Conservation (phyloP, 1,140 invertebrate genomes). For the Neelides sp. region DNA sequence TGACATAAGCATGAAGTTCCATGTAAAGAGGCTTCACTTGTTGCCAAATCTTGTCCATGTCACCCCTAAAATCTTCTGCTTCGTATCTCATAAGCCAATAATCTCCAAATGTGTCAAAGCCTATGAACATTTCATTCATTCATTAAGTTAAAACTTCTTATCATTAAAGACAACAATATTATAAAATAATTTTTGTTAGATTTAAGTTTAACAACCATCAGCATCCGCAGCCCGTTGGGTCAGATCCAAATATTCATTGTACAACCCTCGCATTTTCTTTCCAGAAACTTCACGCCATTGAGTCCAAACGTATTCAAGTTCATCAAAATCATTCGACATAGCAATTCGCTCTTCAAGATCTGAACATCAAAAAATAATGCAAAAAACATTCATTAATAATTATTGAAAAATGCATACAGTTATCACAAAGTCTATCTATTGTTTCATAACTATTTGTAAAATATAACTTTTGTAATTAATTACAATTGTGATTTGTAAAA, state of each 20-base stretch:
- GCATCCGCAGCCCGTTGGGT: slow-evolving; percentile 48
- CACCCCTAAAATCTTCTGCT: slow-evolving; percentile 52
- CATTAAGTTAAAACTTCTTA: too few relatives aligned
- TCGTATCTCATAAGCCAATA: slow-evolving; percentile 70
- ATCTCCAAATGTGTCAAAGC: slow-evolving; percentile 14
- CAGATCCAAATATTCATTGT: slow-evolving; percentile 51
- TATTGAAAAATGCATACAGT: too few relatives aligned
- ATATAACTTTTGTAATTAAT: too few relatives aligned
- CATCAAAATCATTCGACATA: slow-evolving; percentile 38
- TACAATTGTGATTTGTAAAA: too few relatives aligned
- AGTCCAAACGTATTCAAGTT: slow-evolving; percentile 48
- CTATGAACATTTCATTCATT: too few relatives aligned
- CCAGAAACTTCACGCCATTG: slow-evolving; percentile 47
- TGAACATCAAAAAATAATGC: slow-evolving; percentile 25
- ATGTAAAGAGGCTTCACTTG: slow-evolving; percentile 74
- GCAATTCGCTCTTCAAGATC: slow-evolving; percentile 37
- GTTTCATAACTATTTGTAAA: too few relatives aligned
- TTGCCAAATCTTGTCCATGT: slow-evolving; percentile 68
- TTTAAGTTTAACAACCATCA: slow-evolving; percentile 35
- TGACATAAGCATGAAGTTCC: slow-evolving; percentile 74
- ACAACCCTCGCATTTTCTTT: slow-evolving; percentile 63
- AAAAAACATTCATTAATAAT: too few relatives aligned
- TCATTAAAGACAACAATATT: not conserved
- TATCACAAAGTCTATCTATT: too few relatives aligned
- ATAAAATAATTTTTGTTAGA: not conserved